A percentile compares a stretch with the other conserved stretches of the same genome.
Evolutionary conservation across 2,888 invertebrate genomes (phyloP).

Genomic region (Noctua comes): DNA sequence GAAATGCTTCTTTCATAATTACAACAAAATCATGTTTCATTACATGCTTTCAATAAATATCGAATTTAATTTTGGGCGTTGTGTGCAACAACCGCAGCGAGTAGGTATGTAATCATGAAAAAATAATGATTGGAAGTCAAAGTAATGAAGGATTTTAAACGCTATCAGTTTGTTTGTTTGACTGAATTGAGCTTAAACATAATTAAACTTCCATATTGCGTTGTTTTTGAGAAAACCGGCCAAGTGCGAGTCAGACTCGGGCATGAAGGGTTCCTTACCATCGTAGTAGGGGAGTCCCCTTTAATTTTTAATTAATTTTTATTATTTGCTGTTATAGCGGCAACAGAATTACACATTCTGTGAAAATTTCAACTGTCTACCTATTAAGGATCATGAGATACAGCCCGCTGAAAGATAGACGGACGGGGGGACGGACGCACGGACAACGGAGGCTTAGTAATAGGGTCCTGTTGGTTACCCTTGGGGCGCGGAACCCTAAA

Average conservation of each 20-base stretch:
- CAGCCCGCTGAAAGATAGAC: too few relatives aligned
- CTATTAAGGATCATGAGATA: too few relatives aligned
- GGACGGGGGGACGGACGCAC: too few relatives aligned
- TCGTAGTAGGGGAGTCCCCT: too few relatives aligned
- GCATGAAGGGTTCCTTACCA: too few relatives aligned
- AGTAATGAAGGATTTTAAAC: constrained; percentile 15
- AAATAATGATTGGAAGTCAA: constrained; percentile 21
- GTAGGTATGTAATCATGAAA: background rate
- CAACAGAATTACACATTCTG: too few relatives aligned
- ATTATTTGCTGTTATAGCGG: too few relatives aligned
- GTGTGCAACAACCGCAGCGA: background rate
- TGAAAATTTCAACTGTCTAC: too few relatives aligned
- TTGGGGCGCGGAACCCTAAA: background rate
- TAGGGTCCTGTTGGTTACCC: too few relatives aligned
- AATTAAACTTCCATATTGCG: background rate
- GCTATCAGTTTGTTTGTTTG: constrained; percentile 13
- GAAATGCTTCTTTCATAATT: background rate
- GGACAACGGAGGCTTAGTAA: too few relatives aligned
- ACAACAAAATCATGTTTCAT: background rate
- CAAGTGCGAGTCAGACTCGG: too few relatives aligned
- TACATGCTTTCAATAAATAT: background rate
- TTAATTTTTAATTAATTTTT: too few relatives aligned
- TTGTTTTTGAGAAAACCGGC: background rate
- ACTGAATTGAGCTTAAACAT: background rate
- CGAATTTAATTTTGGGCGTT: constrained; percentile 16